phyloP scores from a whole-genome alignment of 2,888 invertebrate genomes.

The Chirona hameri region DNA sequence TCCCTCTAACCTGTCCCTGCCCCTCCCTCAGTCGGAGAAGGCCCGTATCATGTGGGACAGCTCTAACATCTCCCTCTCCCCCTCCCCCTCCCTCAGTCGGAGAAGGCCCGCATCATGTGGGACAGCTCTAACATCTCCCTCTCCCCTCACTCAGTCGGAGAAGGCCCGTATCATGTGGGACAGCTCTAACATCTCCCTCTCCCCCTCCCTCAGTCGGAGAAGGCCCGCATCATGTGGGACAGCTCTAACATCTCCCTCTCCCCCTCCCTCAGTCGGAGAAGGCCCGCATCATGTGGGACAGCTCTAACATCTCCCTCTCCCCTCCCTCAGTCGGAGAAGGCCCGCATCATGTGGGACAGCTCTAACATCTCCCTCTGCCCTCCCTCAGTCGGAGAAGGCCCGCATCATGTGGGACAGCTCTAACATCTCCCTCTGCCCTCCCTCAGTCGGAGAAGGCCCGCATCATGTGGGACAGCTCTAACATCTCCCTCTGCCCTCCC shows the following conservation, averaged over 20 bases:
- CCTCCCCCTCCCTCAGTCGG: slow-evolving; percentile 50
- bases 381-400: slow-evolving; percentile 53
- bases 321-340: slow-evolving; percentile 53
- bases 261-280: slow-evolving; percentile 53
- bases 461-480: slow-evolving; percentile 63
- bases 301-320: too few species aligned
- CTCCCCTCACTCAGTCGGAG: slow-evolving; percentile 52
- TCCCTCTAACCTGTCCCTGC: too few species aligned
- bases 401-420: slow-evolving; percentile 63
- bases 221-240: slow-evolving; percentile 61
- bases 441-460: slow-evolving; percentile 55
- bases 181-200: too few species aligned
- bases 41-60: slow-evolving; percentile 62
- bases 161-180: slow-evolving; percentile 61
- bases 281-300: slow-evolving; percentile 61
- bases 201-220: slow-evolving; percentile 52
- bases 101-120: slow-evolving; percentile 60
- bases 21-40: slow-evolving; percentile 51
- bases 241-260: too few species aligned
- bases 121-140: too few species aligned
- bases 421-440: too few species aligned
- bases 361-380: too few species aligned
- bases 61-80: too few species aligned
- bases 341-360: slow-evolving; percentile 62
- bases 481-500: too few species aligned